Evolutionary conservation across 1,140 invertebrate genomes (phyloP).

Genomic region (Eupeodes corollae): DNA sequence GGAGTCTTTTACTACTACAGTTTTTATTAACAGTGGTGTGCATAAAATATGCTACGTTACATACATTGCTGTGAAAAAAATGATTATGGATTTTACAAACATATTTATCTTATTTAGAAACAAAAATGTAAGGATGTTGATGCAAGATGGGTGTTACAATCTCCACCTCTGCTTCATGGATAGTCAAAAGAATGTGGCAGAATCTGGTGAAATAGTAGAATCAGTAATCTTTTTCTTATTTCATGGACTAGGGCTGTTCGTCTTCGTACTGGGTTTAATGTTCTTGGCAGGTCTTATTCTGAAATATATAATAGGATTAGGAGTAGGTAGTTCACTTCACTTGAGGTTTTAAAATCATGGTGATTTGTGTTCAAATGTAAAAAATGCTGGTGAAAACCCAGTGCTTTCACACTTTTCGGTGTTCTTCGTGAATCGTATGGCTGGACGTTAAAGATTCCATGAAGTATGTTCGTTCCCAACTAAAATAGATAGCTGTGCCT

Average conservation of each 20-base stretch:
- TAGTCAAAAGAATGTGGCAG: neutral
- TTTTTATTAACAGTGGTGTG: no score
- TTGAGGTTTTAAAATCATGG: conserved; percentile 14
- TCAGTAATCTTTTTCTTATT: no score
- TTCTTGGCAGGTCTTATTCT: neutral
- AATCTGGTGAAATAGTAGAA: neutral
- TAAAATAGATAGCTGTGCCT: conserved; percentile 27
- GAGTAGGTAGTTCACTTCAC: no score
- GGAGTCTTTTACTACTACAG: no score
- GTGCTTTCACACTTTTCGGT: conserved; percentile 29
- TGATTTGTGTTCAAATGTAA: conserved; percentile 32
- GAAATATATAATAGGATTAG: no score
- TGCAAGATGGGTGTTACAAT: neutral
- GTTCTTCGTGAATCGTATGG: conserved; percentile 36
- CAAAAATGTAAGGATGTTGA: no score
- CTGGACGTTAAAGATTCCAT: conserved; percentile 29
- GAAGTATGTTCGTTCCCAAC: conserved; percentile 23
- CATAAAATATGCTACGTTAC: no score
- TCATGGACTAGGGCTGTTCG: no score
- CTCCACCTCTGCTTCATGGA: conserved; percentile 1
- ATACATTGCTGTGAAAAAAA: no score
- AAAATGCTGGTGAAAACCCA: conserved; percentile 33
- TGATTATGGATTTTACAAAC: no score
- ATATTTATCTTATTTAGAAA: no score
- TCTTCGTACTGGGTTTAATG: no score